Percentiles rank a stretch among this genome's conserved stretches.
phyloP scores from a whole-genome alignment of 2,797 vertebrate species.

The Tarsius wallacei region DNA sequence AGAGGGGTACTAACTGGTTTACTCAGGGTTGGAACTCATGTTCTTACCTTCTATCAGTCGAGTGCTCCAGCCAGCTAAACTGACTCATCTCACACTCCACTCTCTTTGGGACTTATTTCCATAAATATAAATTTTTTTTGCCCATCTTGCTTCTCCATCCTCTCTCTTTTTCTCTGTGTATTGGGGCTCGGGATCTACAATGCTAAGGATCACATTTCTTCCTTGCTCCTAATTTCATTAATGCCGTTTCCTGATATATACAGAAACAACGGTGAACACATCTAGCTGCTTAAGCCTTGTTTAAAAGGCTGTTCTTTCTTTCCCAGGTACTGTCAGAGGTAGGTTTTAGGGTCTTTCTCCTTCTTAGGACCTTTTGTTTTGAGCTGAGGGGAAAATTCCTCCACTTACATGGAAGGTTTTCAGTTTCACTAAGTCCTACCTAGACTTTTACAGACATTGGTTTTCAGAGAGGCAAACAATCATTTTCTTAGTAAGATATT shows the following conservation, averaged over 20 bases:
- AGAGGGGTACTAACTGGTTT: neutral
- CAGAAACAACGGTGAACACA: neutral
- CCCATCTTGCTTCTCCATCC: neutral
- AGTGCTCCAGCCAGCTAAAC: neutral
- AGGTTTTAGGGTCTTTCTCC: neutral
- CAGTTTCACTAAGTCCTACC: neutral
- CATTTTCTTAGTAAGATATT: neutral
- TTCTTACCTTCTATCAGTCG: neutral
- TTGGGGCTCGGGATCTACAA: neutral
- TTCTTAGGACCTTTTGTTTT: constrained; percentile 42
- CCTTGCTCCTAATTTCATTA: neutral
- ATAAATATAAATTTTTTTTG: neutral
- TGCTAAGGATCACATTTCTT: constrained; percentile 4
- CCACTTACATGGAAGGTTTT: neutral
- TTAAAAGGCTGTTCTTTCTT: neutral
- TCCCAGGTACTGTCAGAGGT: neutral
- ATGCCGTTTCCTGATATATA: neutral
- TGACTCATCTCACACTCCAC: neutral
- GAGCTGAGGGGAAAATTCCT: neutral
- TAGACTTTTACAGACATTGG: neutral
- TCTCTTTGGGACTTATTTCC: neutral
- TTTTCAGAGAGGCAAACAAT: constrained; percentile 27
- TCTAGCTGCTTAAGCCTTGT: neutral
- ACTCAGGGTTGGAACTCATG: neutral
- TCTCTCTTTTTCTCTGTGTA: neutral